phyloP scores from a whole-genome alignment of 2,797 vertebrate genomes.

The Argentina silus region DNA sequence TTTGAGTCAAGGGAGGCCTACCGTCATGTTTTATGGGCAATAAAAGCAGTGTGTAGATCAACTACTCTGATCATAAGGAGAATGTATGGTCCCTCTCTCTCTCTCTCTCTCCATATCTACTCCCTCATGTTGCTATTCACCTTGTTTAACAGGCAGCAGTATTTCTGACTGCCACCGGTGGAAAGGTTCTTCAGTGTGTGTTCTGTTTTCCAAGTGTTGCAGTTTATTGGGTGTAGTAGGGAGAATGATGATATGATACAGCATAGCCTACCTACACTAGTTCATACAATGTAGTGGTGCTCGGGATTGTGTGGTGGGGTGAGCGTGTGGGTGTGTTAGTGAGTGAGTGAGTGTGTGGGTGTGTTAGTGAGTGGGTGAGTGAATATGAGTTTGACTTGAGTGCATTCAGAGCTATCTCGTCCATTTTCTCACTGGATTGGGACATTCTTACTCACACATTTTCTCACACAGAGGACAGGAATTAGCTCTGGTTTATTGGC shows the following conservation, averaged over 20 bases:
- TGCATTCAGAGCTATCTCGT: background rate
- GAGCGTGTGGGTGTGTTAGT: conserved; percentile 18
- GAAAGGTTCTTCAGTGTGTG: conserved; percentile 41
- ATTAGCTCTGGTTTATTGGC: background rate
- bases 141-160: conserved; percentile 13
- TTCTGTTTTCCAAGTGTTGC: conserved; percentile 44
- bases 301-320: background rate
- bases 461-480: no score
- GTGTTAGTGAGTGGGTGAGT: background rate
- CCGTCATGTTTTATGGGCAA: conserved; percentile 25
- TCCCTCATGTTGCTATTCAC: background rate
- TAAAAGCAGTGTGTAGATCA: conserved; percentile 29
- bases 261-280: background rate
- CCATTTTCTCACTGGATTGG: background rate
- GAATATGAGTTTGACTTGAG: conserved; percentile 5
- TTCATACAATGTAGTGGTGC: background rate
- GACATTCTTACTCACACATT: background rate
- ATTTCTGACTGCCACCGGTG: conserved; percentile 42
- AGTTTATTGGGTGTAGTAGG: conserved; percentile 50
- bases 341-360: conserved; percentile 4
- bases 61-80: conserved; percentile 18
- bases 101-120: background rate
- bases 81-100: conserved; percentile 18
- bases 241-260: conserved; percentile 40
- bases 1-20: background rate